Evolutionary conservation across 2,797 vertebrate genomes (phyloP).

Genomic region (Meriones psammophilus): DNA sequence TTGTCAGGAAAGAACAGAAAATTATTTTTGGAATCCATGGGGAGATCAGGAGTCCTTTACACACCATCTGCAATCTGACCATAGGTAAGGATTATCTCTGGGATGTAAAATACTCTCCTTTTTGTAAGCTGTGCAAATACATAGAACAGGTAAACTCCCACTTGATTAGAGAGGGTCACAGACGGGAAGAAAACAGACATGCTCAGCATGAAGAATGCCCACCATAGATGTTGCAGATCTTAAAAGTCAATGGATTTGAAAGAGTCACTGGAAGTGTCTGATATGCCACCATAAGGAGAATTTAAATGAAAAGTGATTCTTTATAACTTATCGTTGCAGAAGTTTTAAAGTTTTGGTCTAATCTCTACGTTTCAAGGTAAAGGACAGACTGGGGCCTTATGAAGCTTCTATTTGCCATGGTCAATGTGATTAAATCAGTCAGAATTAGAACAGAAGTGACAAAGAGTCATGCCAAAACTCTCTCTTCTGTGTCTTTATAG

Average conservation of each 20-base stretch:
- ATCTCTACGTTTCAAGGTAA: conserved; percentile 29
- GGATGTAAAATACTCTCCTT: background rate
- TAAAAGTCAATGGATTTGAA: background rate
- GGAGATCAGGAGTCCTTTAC: conserved; percentile 30
- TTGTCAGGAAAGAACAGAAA: background rate
- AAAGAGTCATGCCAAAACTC: background rate
- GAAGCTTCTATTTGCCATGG: background rate
- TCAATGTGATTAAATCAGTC: conserved; percentile 48
- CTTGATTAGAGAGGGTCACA: background rate
- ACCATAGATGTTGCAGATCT: background rate
- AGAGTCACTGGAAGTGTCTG: background rate
- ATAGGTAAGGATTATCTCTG: background rate
- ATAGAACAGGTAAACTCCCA: background rate
- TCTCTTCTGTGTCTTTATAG: background rate
- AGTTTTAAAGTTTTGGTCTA: conserved; percentile 33
- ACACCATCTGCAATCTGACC: background rate
- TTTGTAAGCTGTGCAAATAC: conserved; percentile 6
- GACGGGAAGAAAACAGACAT: background rate
- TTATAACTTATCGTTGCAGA: background rate
- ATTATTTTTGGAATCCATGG: background rate
- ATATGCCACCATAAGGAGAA: background rate
- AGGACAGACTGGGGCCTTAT: background rate
- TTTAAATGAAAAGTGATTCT: conserved; percentile 14
- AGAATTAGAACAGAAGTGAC: conserved; percentile 14
- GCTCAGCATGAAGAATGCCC: background rate